phyloP scores from a whole-genome alignment of 1,140 invertebrate genomes.

The Metopolophium dirhodum region DNA sequence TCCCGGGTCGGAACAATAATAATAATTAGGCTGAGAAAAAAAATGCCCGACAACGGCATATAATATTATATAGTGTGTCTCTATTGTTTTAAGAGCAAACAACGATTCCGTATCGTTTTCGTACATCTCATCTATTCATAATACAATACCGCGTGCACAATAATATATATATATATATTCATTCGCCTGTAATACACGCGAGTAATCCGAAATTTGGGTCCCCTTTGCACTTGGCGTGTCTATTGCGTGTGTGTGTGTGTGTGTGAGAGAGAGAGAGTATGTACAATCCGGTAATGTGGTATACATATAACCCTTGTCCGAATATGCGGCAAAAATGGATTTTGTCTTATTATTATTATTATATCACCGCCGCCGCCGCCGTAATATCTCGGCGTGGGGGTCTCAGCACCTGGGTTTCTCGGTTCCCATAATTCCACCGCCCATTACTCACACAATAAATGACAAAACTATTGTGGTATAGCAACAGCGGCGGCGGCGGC shows the following conservation, averaged over 20 bases:
- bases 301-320: slow-evolving; percentile 39
- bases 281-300: slow-evolving; percentile 19
- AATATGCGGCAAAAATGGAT: slow-evolving; percentile 48
- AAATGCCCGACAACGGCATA: not conserved
- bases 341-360: slow-evolving; percentile 50
- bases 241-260: not conserved
- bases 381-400: slow-evolving; percentile 53
- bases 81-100: slow-evolving; percentile 46
- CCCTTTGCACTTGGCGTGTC: not conserved
- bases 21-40: slow-evolving; percentile 8
- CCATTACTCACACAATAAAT: slow-evolving; percentile 57
- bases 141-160: not conserved
- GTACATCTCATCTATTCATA: slow-evolving; percentile 42
- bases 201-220: slow-evolving; percentile 14
- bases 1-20: slow-evolving; percentile 22
- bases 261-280: not conserved
- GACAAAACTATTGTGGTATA: slow-evolving; percentile 54
- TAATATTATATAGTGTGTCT: not conserved
- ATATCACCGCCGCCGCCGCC: not conserved
- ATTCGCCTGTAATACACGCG: not conserved
- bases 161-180: not conserved
- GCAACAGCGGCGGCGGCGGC: not conserved
- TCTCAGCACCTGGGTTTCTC: slow-evolving; percentile 52
- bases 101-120: slow-evolving; percentile 50
- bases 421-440: slow-evolving; percentile 57